A percentile compares a stretch with the other conserved stretches of the same genome.
Conservation (phyloP, 2,113 vertebrate species). For the Malurus alboscapulatus region DNA sequence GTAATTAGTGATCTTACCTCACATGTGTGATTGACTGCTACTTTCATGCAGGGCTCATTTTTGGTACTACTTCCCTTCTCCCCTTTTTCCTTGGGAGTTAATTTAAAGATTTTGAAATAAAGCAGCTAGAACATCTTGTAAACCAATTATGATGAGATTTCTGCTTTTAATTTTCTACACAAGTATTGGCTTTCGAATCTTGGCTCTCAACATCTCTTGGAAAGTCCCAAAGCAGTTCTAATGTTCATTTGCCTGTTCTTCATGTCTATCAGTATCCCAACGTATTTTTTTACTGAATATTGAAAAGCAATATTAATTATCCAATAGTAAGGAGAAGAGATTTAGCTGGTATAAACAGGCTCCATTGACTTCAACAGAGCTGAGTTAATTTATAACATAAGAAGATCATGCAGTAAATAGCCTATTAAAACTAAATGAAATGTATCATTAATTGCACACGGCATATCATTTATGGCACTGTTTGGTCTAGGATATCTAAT, state of each 20-base stretch:
- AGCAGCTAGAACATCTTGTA: background rate
- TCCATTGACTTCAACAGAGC: background rate
- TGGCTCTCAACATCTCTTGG: background rate
- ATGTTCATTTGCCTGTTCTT: background rate
- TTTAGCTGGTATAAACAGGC: background rate
- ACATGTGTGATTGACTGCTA: background rate
- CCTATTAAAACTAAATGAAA: constrained; percentile 40
- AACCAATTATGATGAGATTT: background rate
- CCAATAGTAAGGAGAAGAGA: background rate
- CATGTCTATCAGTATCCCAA: background rate
- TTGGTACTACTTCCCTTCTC: background rate
- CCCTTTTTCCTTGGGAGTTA: background rate
- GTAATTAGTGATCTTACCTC: background rate
- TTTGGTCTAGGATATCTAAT: background rate
- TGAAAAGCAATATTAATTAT: constrained; percentile 28
- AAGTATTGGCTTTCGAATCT: background rate
- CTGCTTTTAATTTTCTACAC: background rate
- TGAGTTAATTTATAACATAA: constrained; percentile 3
- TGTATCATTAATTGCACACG: background rate
- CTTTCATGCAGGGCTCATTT: background rate
- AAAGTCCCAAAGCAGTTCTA: background rate
- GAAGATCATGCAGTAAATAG: constrained; percentile 34
- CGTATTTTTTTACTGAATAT: constrained; percentile 1
- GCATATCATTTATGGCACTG: background rate
- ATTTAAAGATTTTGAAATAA: background rate